These are phyloP conservation scores for Disparrhopalites patrizii DNA, from an alignment of 2,888 invertebrate genomes.

Conservation along the genomic window DNA sequence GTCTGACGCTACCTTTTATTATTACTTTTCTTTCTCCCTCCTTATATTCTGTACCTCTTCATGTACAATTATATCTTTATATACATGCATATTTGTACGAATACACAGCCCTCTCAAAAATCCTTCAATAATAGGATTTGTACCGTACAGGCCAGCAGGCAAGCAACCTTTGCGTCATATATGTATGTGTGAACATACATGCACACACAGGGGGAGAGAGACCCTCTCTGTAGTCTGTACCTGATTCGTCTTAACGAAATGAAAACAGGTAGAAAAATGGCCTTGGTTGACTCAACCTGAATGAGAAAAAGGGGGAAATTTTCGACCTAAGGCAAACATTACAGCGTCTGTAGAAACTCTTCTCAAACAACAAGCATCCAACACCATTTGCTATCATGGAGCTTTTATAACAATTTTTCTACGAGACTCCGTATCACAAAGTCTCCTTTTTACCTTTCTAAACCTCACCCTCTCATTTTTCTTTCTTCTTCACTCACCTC, in stretches of 20 bases:
- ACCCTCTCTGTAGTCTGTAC: slow-evolving; percentile 18
- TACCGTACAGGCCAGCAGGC: too few species aligned
- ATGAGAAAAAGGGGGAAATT: slow-evolving; percentile 32
- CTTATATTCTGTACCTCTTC: too few species aligned
- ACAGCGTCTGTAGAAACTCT: background rate
- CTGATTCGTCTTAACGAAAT: slow-evolving; percentile 28
- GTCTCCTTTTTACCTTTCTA: too few species aligned
- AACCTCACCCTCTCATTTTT: too few species aligned
- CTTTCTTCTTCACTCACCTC: too few species aligned
- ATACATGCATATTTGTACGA: slow-evolving; percentile 2
- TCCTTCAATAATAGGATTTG: too few species aligned
- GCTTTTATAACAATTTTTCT: too few species aligned
- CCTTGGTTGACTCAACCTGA: slow-evolving; percentile 37
- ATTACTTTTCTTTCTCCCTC: too few species aligned
- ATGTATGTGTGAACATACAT: background rate
- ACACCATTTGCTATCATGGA: too few species aligned
- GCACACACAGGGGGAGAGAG: background rate
- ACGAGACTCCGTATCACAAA: too few species aligned
- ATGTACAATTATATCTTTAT: slow-evolving; percentile 8
- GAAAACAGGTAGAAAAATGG: slow-evolving; percentile 36
- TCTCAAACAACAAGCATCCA: background rate
- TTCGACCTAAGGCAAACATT: slow-evolving; percentile 40
- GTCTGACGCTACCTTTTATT: slow-evolving; percentile 18
- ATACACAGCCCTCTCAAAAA: too few species aligned
- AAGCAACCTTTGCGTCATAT: too few species aligned